A percentile compares a stretch with the other conserved stretches of the same genome.
These are phyloP conservation scores for Hepsetus odoe DNA, from an alignment of 2,113 vertebrate species.

Conservation along the genomic window DNA sequence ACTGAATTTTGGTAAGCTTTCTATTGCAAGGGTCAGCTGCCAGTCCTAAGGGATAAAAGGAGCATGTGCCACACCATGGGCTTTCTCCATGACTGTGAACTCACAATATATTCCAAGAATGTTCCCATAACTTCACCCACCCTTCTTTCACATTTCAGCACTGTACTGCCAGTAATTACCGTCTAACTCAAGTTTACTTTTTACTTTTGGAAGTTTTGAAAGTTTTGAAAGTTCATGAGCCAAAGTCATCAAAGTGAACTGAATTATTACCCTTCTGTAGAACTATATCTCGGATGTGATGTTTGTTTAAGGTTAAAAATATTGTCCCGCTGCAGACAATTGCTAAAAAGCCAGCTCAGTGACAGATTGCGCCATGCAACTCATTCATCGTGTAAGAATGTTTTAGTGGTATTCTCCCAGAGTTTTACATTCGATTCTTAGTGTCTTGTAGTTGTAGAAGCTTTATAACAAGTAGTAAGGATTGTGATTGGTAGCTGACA, in stretches of 20 bases:
- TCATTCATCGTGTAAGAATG: no score
- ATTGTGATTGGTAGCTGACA: no score
- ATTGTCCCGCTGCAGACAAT: constrained; percentile 1
- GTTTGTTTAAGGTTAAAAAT: background rate
- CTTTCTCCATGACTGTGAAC: constrained; percentile 10
- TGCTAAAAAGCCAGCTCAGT: background rate
- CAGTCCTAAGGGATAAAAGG: background rate
- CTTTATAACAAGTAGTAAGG: no score
- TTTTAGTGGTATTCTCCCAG: no score
- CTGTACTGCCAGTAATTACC: constrained; percentile 3
- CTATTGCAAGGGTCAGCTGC: no score
- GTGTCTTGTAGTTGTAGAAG: no score
- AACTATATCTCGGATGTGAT: background rate
- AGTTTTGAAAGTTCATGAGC: background rate
- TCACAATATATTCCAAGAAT: constrained; percentile 6
- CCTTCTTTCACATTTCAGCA: constrained; percentile 21
- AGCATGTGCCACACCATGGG: background rate
- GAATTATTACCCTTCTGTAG: constrained; percentile 4
- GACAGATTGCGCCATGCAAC: no score
- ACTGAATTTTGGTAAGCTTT: no score
- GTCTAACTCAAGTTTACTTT: no score
- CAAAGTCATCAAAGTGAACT: constrained; percentile 19
- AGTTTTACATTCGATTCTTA: no score
- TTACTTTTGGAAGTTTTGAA: no score
- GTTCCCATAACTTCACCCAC: constrained; percentile 28